These are phyloP conservation scores for Cosmorhoe ocellata DNA, from an alignment of 2,888 invertebrate genomes.

Conservation along the genomic window DNA sequence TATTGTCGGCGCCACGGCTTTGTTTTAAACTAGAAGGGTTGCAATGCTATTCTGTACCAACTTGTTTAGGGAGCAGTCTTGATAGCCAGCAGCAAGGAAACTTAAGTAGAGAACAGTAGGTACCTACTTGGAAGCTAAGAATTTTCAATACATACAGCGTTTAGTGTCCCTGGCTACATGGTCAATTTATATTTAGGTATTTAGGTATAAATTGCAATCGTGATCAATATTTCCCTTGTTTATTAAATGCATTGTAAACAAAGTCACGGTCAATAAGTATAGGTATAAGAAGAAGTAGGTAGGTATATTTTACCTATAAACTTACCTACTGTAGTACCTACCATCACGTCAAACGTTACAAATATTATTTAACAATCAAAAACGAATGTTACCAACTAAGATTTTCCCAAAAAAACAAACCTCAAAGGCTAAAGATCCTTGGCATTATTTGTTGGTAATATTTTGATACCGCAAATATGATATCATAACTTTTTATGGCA, in stretches of 20 bases:
- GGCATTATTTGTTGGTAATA: constrained; percentile 64
- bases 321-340: too few relatives aligned
- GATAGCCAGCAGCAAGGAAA: constrained; percentile 32
- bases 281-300: constrained; percentile 6
- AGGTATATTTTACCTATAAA: too few relatives aligned
- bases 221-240: constrained; percentile 6
- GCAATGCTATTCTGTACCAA: constrained; percentile 46
- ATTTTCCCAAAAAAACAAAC: constrained; percentile 43
- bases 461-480: constrained; percentile 69
- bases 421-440: constrained; percentile 41
- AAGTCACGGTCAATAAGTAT: constrained; percentile 4
- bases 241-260: constrained; percentile 4
- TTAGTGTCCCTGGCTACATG: constrained; percentile 9
- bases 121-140: constrained; percentile 20
- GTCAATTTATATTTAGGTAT: too few relatives aligned
- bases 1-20: constrained; percentile 64
- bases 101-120: constrained; percentile 24
- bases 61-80: constrained; percentile 31
- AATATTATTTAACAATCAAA: too few relatives aligned
- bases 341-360: too few relatives aligned
- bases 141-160: constrained; percentile 13
- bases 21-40: constrained; percentile 67
- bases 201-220: constrained; percentile 9
- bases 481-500: constrained; percentile 75
- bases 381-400: constrained; percentile 29